Evolutionary conservation across 2,797 vertebrate species (phyloP), one percentile per base, ranked within the genome.

Genomic region (Enteromius treurensis): DNA sequence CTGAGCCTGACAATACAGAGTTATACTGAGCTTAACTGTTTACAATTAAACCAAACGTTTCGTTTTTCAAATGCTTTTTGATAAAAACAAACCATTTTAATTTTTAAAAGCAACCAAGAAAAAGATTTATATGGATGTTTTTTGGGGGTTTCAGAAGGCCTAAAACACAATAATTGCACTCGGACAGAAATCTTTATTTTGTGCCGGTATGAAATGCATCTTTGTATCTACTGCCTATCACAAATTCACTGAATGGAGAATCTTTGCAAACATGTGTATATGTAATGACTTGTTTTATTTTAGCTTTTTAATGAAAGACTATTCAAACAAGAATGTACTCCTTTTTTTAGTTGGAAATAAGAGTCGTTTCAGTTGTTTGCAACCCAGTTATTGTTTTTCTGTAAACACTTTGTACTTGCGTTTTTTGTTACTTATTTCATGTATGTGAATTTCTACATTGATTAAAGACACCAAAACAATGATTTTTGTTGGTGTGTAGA

Each of bases 401-500:
- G 23, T 1, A 55, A 68, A 68, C 13, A 58, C 5, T 47, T 70
- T 77, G 62, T 77, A 83, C 51, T 68, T 45, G 7, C 17, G 21
- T 69, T 47, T 47, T 80, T 80, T 71, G 26, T 32, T 64, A 64
- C 53, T 47, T 55, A 47, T 81, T 37, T 76, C 6, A 47, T 47
- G 21, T 47, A 83, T 77, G 37, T 62, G 55, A 53, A 77, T 83
- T 83, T 78, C 64, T 83, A 70, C 69, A 55, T 69, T 32, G 29
- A 78, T 47, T 83, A 51, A 83, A 78, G n/a, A 58, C 42, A 71
- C 47, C 32, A 42, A 4, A 51, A 23, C 2, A 11, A 47, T 47
- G 4, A 21, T 47, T 51, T 83, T 17, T 32, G 14, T 71, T 78
- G 14, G 26, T 62, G 37, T 71, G 14, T 26, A 19, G 14, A 62